Base-by-base conservation (phyloP, 1,140 invertebrate species). In the Drosophila mayri region DNA sequence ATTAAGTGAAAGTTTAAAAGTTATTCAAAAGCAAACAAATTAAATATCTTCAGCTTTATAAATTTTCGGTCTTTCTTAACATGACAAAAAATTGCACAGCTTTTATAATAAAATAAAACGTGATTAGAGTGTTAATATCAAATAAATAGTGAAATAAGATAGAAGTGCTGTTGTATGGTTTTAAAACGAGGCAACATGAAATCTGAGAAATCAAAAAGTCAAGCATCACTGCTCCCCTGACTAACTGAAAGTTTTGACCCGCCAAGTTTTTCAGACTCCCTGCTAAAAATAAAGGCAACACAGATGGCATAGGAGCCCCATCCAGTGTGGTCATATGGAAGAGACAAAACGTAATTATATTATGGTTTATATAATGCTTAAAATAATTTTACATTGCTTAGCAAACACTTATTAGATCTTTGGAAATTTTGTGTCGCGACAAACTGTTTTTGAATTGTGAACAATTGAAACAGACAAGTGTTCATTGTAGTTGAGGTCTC, bases 401-500 rank as follows among this genome's bases (percentile, higher is more conserved):
- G 18, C 16, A 25, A 28, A 30, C 20, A 14, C 9, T 4, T 1
- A 47, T 28, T 49, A 71, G 35, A 70, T 70, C 12, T 11, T 38
- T 16, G 82, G 75, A 20, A 86, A 86, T 18, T 63, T 38, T 3
- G 44, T 41, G 30, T 61, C 52, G n/a, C 25, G n/a, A n/a, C 43
- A 47, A 38, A 87, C 62, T 12, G 86, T 66, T 3, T 94, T 95
- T 72, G 83, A 86, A 43, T 95, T 96, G 84, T 94, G 94, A 3
- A 95, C 94, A 0, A 95, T 94, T 70, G 95, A 94, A 7, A 95
- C 93, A 11, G 93, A 95, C 37, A 95, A 93, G 12, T 92, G 93
- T 0, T 94, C 85, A 20, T 94, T 93, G 77, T 95, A 95, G 5
- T 94, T 84, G 41, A 96, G 85, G 54, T 94, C 93, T 3, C 93